A percentile compares a stretch with the other conserved stretches of the same genome.
Evolutionary conservation across 2,888 invertebrate species (phyloP).

Genomic region (Ormyrus rosae): DNA sequence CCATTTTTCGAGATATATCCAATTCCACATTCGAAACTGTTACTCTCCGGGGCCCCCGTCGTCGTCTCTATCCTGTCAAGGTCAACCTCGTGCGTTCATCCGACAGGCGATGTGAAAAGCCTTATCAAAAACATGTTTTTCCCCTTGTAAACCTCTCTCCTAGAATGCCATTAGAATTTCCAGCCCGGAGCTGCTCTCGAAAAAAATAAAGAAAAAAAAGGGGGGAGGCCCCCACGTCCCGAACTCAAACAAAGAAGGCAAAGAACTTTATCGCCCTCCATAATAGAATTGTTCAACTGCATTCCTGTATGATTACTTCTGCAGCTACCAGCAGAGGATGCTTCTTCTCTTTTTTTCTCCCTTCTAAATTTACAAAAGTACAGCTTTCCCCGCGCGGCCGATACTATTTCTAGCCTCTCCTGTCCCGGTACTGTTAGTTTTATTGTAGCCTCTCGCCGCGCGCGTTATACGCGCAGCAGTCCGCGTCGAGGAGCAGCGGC

Average conservation of each 20-base stretch:
- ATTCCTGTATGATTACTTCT: neutral
- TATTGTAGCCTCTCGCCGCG: constrained; percentile 33
- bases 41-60: neutral
- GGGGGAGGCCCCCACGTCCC: too few species aligned
- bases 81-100: constrained; percentile 24
- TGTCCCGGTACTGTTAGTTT: constrained; percentile 43
- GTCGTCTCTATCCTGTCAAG: constrained; percentile 15
- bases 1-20: constrained; percentile 26
- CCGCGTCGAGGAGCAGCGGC: too few species aligned
- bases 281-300: neutral
- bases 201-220: neutral
- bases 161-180: neutral
- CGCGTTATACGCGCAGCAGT: too few species aligned
- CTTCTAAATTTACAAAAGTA: too few species aligned
- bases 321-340: too few species aligned
- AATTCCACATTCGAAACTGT: constrained; percentile 30
- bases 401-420: neutral
- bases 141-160: neutral
- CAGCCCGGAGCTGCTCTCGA: neutral
- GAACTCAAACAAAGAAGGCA: neutral
- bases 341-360: too few species aligned
- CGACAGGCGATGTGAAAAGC: neutral
- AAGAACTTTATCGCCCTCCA: neutral
- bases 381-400: neutral
- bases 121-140: neutral